phyloP scores from a whole-genome alignment of 2,888 invertebrate species.

The Sturmia bella region DNA sequence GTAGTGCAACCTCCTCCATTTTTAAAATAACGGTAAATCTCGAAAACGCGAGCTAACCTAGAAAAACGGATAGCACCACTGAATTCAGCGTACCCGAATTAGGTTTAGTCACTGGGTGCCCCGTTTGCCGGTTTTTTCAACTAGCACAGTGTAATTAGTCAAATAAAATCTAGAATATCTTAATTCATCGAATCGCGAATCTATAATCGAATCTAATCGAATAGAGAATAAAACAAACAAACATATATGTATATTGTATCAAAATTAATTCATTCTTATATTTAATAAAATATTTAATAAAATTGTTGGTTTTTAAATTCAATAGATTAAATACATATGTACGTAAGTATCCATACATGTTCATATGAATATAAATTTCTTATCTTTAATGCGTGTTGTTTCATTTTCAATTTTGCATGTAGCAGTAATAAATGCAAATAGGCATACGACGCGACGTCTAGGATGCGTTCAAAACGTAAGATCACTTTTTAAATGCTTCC shows the following conservation, averaged over 20 bases:
- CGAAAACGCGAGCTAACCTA: no score
- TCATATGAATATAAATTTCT: constrained; percentile 22
- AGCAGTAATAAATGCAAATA: constrained; percentile 47
- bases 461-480: no score
- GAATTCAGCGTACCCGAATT: no score
- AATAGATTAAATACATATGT: constrained; percentile 56
- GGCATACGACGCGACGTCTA: constrained; percentile 12
- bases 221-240: constrained; percentile 47
- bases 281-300: constrained; percentile 34
- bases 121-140: no score
- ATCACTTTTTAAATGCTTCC: no score
- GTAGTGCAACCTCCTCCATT: no score
- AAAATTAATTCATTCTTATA: constrained; percentile 69
- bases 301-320: constrained; percentile 15
- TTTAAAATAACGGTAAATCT: no score
- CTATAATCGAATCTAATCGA: not conserved
- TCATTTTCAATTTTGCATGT: not conserved
- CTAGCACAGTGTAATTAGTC: no score
- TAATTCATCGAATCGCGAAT: no score
- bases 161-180: no score
- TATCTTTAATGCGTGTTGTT: constrained; percentile 16
- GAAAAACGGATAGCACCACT: no score
- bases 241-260: constrained; percentile 60
- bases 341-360: not conserved
- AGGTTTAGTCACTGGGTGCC: no score